These are phyloP conservation scores for Onthophagus taurus DNA, from an alignment of 1,140 invertebrate genomes.

Conservation along the genomic window DNA sequence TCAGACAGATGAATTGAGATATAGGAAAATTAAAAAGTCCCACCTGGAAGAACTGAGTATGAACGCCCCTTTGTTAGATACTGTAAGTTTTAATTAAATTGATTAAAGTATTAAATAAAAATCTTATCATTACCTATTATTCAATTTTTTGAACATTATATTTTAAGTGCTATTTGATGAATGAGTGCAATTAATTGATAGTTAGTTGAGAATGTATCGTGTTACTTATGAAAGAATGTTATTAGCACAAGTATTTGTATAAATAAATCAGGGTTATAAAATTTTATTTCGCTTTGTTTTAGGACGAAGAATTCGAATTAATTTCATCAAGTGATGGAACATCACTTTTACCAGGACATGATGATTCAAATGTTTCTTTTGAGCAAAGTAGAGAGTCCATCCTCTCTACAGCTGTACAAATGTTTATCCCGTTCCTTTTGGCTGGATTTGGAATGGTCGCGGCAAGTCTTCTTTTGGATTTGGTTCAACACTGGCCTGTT, in stretches of 20 bases:
- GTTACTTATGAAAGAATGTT: background rate
- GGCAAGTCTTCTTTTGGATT: conserved; percentile 73
- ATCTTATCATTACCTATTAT: background rate
- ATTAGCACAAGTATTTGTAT: background rate
- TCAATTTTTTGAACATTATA: background rate
- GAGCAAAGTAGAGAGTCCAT: conserved; percentile 38
- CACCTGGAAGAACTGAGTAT: background rate
- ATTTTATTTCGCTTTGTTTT: no score
- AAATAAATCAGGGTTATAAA: no score
- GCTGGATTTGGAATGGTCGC: conserved; percentile 90
- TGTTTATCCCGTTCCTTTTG: conserved; percentile 81
- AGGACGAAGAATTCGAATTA: conserved; percentile 2
- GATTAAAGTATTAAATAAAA: background rate
- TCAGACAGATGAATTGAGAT: no score
- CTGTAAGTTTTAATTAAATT: conserved; percentile 4
- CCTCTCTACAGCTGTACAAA: conserved; percentile 66
- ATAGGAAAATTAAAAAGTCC: background rate
- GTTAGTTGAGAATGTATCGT: background rate
- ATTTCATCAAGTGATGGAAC: background rate
- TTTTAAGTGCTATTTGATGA: background rate
- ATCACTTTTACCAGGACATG: background rate
- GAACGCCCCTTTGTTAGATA: background rate
- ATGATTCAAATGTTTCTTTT: background rate
- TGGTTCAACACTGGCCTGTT: conserved; percentile 81
- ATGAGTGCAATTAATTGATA: background rate